These are phyloP conservation scores for Natator depressus DNA, from an alignment of 2,113 vertebrate species.

Conservation along the genomic window DNA sequence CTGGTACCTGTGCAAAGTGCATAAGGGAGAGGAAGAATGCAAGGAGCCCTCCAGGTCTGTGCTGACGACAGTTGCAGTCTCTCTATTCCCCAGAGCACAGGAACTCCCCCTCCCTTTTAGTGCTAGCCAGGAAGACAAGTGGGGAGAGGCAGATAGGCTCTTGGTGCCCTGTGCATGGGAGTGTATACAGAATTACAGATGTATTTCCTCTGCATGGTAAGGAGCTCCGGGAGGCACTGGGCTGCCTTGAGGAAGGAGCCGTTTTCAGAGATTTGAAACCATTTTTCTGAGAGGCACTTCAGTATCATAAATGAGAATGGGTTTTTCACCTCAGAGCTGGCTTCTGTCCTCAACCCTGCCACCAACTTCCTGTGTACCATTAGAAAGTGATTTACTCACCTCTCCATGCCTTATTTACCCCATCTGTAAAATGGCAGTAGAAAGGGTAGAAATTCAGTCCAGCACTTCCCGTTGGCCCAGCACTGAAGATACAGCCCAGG, in stretches of 20 bases:
- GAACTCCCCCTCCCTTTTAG: not conserved
- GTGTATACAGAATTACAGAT: not conserved
- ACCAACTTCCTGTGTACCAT: not conserved
- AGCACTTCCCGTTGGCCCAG: not conserved
- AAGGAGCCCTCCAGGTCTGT: not conserved
- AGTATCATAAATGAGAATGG: too few species aligned
- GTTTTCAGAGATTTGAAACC: too few species aligned
- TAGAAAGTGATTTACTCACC: not conserved
- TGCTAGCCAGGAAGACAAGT: not conserved
- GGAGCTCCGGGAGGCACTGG: too few species aligned
- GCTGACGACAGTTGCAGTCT: not conserved
- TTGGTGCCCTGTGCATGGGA: not conserved
- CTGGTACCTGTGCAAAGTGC: too few species aligned
- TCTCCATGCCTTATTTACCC: not conserved
- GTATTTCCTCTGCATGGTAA: not conserved
- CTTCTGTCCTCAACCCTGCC: not conserved
- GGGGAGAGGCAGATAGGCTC: not conserved
- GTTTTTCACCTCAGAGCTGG: not conserved
- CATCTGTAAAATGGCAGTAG: not conserved
- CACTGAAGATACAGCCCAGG: not conserved
- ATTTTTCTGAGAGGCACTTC: too few species aligned
- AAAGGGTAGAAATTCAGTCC: not conserved
- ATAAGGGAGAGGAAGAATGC: too few species aligned
- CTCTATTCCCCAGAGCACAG: not conserved
- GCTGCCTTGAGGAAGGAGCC: too few species aligned